Percentiles rank a stretch among this genome's conserved stretches.
phyloP scores from a whole-genome alignment of 2,888 invertebrate genomes.

The Zele albiditarsus region DNA sequence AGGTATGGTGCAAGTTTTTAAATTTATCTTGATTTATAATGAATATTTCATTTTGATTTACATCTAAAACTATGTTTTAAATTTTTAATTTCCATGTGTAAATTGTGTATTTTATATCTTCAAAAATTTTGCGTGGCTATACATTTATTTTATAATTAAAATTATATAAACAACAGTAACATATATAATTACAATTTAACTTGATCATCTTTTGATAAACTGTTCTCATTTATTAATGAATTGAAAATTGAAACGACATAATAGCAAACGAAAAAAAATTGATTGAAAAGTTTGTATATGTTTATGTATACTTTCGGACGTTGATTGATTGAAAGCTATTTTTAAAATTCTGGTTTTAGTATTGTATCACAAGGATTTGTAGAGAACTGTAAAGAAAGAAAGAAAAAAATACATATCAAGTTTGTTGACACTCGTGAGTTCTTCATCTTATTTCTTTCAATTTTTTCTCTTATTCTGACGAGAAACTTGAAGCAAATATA shows the following conservation, averaged over 20 bases:
- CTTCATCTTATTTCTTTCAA: not conserved
- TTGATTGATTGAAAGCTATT: not conserved
- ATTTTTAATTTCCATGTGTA: too few relatives aligned
- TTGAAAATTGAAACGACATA: not conserved
- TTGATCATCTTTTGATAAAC: too few relatives aligned
- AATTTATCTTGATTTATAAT: too few relatives aligned
- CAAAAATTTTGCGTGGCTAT: too few relatives aligned
- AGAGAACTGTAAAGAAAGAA: not conserved
- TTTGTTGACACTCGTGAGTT: slow-evolving; percentile 1
- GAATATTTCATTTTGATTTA: too few relatives aligned
- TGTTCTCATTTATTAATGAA: too few relatives aligned
- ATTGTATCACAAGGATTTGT: not conserved
- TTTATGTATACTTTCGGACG: not conserved
- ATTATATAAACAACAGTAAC: too few relatives aligned
- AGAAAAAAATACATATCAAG: not conserved
- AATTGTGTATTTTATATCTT: too few relatives aligned
- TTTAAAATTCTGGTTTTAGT: not conserved
- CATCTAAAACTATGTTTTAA: too few relatives aligned
- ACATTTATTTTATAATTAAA: too few relatives aligned
- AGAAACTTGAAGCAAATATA: not conserved
- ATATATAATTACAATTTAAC: too few relatives aligned
- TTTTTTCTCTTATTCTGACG: not conserved
- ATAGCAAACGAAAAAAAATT: not conserved
- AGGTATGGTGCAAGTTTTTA: too few relatives aligned
- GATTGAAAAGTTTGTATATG: not conserved